These are phyloP conservation scores for Drosophila glabriapex DNA, from an alignment of 2,888 invertebrate species.

Conservation along the genomic window DNA sequence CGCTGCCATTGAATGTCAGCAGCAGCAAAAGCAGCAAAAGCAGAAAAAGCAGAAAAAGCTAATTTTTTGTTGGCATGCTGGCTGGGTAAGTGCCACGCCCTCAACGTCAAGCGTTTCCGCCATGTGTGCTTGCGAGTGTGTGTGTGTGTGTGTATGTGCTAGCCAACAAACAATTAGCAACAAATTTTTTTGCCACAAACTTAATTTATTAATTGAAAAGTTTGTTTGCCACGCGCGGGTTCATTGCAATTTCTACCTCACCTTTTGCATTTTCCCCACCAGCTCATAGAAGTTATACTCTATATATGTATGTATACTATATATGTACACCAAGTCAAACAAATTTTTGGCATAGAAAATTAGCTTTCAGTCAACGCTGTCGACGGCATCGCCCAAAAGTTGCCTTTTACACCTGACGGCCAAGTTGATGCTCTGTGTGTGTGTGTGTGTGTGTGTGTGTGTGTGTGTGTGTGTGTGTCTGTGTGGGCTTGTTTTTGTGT, in stretches of 20 bases:
- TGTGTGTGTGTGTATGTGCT: slow-evolving; percentile 19
- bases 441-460: slow-evolving; percentile 7
- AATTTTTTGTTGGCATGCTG: slow-evolving; percentile 43
- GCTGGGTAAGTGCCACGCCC: slow-evolving; percentile 63
- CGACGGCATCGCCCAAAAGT: slow-evolving; percentile 39
- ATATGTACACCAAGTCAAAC: slow-evolving; percentile 44
- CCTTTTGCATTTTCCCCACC: background rate
- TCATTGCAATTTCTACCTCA: slow-evolving; percentile 36
- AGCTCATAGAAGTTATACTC: slow-evolving; percentile 57
- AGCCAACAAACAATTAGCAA: slow-evolving; percentile 65
- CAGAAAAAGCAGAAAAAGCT: slow-evolving; percentile 11
- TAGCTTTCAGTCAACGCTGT: slow-evolving; percentile 63
- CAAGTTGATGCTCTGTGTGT: slow-evolving; percentile 9
- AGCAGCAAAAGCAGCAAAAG: slow-evolving; percentile 16
- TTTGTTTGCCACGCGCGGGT: slow-evolving; percentile 54
- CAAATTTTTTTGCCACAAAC: slow-evolving; percentile 50
- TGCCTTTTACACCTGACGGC: slow-evolving; percentile 48
- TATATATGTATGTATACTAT: background rate
- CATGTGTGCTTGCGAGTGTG: slow-evolving; percentile 3
- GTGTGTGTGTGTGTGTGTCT: slow-evolving; percentile 1
- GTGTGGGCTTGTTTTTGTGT: slow-evolving; percentile 7
- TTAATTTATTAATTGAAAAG: slow-evolving; percentile 77
- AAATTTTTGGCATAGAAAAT: slow-evolving; percentile 67
- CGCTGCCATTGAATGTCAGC: slow-evolving; percentile 47
- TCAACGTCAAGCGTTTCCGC: slow-evolving; percentile 23